Percentiles rank a stretch among this genome's conserved stretches.
Evolutionary conservation across 2,113 vertebrate species (phyloP).

Genomic region (Tor tambroides): DNA sequence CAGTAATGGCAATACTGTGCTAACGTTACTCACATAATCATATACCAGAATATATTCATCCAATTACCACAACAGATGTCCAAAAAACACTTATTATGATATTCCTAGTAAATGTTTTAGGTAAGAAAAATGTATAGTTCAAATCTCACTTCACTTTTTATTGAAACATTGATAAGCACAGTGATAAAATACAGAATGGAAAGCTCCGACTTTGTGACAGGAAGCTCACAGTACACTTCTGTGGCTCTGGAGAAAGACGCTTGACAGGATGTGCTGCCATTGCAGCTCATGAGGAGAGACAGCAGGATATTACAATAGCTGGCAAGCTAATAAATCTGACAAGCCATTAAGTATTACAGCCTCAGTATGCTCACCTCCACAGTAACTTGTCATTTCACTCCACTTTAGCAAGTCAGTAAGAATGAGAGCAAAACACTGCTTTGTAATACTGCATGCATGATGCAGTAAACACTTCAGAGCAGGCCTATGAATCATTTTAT

Average conservation of each 20-base stretch:
- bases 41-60: not conserved
- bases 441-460: not conserved
- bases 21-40: not conserved
- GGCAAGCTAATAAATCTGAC: slow-evolving; percentile 50
- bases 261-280: slow-evolving; percentile 17
- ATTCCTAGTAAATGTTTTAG: not conserved
- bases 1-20: not conserved
- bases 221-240: slow-evolving; percentile 3
- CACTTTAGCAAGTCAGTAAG: slow-evolving; percentile 32
- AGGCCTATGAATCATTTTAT: not conserved
- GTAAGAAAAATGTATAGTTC: not conserved
- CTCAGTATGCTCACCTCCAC: slow-evolving; percentile 35
- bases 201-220: not conserved
- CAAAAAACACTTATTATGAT: not conserved
- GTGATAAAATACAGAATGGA: slow-evolving; percentile 22
- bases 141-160: not conserved
- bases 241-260: not conserved
- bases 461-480: not conserved
- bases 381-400: slow-evolving; percentile 24
- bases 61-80: not conserved
- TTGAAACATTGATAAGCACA: not conserved
- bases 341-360: slow-evolving; percentile 41
- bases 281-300: slow-evolving; percentile 31
- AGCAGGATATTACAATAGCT: slow-evolving; percentile 43
- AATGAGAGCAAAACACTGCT: not conserved